Evolutionary conservation across 1,140 invertebrate genomes (phyloP).

Genomic region (Temnothorax nylanderi): DNA sequence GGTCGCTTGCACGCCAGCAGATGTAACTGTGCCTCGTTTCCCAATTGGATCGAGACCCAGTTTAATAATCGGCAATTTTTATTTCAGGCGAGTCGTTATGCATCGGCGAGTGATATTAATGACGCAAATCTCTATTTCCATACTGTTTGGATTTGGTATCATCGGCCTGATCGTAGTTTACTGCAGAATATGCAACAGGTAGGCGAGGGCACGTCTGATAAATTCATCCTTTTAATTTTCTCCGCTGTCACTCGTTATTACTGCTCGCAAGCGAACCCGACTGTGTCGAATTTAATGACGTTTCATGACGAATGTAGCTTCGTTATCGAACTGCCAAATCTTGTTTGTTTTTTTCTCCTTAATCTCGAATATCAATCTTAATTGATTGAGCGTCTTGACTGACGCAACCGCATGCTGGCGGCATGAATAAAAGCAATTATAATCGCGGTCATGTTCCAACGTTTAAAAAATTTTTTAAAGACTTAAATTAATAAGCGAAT

Average conservation of each 20-base stretch:
- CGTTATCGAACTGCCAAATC: not conserved
- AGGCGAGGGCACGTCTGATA: slow-evolving; percentile 1
- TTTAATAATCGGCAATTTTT: not conserved
- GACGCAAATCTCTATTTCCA: slow-evolving; percentile 67
- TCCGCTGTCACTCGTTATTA: not conserved
- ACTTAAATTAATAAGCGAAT: not conserved
- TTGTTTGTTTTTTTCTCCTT: not conserved
- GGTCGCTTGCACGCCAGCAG: not conserved
- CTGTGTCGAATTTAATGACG: not conserved
- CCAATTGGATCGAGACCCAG: not conserved
- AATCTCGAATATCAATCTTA: not conserved
- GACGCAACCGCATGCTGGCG: not conserved
- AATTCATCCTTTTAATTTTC: not conserved
- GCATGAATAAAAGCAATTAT: not conserved
- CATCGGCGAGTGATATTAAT: slow-evolving; percentile 50
- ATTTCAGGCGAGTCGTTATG: too few species aligned
- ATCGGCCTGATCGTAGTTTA: slow-evolving; percentile 65
- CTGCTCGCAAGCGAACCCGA: not conserved
- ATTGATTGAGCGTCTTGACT: not conserved
- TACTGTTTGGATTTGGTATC: slow-evolving; percentile 66
- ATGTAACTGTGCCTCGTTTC: not conserved
- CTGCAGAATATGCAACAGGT: slow-evolving; percentile 73
- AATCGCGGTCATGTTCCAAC: not conserved
- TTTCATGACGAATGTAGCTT: not conserved
- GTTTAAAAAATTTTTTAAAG: not conserved